Percentiles rank a stretch among this genome's conserved stretches.
phyloP scores from a whole-genome alignment of 2,797 vertebrate species.

The Pseudocheirus occidentalis region DNA sequence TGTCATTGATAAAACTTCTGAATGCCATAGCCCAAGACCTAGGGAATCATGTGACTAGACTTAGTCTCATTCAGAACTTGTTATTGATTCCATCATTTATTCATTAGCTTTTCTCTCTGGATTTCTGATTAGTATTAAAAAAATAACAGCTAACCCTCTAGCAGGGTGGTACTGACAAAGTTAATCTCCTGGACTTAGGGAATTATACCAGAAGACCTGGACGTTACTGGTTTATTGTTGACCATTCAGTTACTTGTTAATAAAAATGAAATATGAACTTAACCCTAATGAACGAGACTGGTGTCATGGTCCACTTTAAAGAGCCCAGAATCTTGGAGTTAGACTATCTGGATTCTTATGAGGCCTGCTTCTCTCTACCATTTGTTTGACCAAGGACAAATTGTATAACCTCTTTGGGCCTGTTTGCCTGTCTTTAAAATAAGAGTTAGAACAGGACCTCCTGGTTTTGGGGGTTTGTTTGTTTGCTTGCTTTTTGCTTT shows the following conservation, averaged over 20 bases:
- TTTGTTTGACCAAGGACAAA: neutral
- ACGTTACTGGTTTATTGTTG: neutral
- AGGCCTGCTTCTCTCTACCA: too few relatives aligned
- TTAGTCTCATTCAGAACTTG: neutral
- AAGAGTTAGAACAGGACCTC: neutral
- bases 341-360: too few relatives aligned
- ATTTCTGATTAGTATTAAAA: neutral
- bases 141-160: neutral
- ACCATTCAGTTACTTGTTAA: neutral
- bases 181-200: neutral
- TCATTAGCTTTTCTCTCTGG: neutral
- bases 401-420: neutral
- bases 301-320: too few relatives aligned
- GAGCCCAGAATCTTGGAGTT: neutral
- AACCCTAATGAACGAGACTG: neutral
- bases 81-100: neutral
- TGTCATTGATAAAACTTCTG: neutral
- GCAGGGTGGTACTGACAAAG: neutral
- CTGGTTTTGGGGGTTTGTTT: too few relatives aligned
- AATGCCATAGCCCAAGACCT: neutral
- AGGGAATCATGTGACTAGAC: neutral
- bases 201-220: neutral
- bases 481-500: too few relatives aligned
- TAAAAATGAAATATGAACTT: neutral
- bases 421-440: neutral